phyloP scores from a whole-genome alignment of 2,797 vertebrate species.

The Hylomyscus alleni region DNA sequence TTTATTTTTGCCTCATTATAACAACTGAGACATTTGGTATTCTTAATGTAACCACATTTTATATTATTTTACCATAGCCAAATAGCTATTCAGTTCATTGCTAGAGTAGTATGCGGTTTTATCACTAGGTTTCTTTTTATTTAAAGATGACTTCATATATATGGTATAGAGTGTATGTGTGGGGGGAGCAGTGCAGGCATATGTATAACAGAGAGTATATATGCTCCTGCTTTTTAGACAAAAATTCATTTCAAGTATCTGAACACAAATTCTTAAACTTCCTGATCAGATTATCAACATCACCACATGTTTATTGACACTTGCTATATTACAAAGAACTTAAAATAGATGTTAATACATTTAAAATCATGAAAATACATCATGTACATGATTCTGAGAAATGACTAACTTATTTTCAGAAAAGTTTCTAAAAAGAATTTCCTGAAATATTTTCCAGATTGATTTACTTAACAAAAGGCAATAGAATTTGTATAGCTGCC shows the following conservation, averaged over 20 bases:
- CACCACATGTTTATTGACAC: not conserved
- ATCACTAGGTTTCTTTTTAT: not conserved
- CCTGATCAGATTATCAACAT: not conserved
- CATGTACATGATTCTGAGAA: not conserved
- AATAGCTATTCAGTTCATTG: not conserved
- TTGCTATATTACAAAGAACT: not conserved
- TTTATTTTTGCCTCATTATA: not conserved
- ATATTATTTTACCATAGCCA: not conserved
- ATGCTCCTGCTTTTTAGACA: not conserved
- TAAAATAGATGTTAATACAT: too few species aligned
- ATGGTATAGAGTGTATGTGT: not conserved
- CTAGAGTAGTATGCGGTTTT: not conserved
- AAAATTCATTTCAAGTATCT: not conserved
- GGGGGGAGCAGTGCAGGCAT: not conserved
- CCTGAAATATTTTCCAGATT: not conserved
- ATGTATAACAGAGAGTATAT: too few species aligned
- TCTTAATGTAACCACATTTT: not conserved
- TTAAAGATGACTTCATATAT: not conserved
- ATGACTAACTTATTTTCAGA: not conserved
- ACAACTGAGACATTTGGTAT: not conserved
- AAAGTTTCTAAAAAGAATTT: not conserved
- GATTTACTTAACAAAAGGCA: not conserved
- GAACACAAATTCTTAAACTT: not conserved
- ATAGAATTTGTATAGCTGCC: not conserved
- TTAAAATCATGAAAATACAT: not conserved